Percentiles rank a stretch among this genome's conserved stretches.
Conservation (phyloP, 2,113 vertebrate species). For the Cnemophilus loriae region DNA sequence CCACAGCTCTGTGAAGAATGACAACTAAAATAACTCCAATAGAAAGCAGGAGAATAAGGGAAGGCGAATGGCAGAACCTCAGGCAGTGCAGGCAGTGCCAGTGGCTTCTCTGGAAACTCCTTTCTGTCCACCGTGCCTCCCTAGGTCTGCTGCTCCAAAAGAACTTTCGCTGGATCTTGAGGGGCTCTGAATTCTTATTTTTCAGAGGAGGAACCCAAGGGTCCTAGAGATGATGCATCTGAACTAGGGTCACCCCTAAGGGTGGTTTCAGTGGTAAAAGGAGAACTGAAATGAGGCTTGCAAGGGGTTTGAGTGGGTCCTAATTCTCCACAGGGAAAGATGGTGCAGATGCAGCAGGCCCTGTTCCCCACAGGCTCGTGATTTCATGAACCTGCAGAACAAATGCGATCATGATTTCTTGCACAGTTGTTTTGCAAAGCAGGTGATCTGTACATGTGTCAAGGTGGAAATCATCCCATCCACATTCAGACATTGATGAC, state of each 20-base stretch:
- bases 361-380: fast-evolving
- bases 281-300: not conserved
- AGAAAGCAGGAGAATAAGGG: not conserved
- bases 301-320: not conserved
- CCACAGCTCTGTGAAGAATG: constrained; percentile 30
- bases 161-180: too few relatives aligned
- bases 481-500: fast-evolving
- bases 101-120: not conserved
- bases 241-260: fast-evolving
- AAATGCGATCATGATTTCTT: not conserved
- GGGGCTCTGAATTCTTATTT: not conserved
- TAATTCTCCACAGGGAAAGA: not conserved
- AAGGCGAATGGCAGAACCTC: not conserved
- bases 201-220: not conserved
- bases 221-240: not conserved
- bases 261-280: not conserved
- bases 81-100: not conserved
- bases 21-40: not conserved
- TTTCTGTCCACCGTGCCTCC: too few relatives aligned
- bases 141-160: too few relatives aligned
- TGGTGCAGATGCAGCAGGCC: not conserved
- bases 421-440: not conserved
- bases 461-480: not conserved
- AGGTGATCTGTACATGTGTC: fast-evolving
- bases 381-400: not conserved